Base-by-base conservation (phyloP, 2,113 vertebrate species). In the Semicossyphus pulcher region DNA sequence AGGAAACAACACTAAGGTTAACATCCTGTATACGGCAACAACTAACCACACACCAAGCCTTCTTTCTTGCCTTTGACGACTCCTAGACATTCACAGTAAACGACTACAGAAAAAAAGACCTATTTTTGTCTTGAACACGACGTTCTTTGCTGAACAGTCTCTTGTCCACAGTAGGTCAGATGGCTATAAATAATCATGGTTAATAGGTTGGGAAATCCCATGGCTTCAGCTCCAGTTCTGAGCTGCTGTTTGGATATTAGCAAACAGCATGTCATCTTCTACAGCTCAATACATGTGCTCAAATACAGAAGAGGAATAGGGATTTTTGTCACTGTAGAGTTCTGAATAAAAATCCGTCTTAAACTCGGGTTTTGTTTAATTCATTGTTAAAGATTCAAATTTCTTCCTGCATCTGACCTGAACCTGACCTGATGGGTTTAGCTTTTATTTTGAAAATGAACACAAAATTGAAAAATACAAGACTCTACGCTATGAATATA, bases 201-300 rank as follows among this genome's bases (percentile, higher is more conserved):
- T 86, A 86, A 88, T 89, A 85, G 83, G 84, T 48, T 89, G 77
- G 63, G 76, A 87, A 87, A 81, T 89, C 86, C 86, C 86, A 78
- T 26, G 77, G 81, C 79, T 53, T 63, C 66, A 86, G 86, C 58
- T 87, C 87, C 63, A 92, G 61, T 84, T 92, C 78, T 80, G 53
- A 78, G 76, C 53, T 29, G 44, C 74, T 60, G 39, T 72, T 44
- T 58, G 73, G 69, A 71, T 80, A 65, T 62, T 59, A 76, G 66
- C 49, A 41, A 64, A 32, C 67, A 76, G 41, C 45, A 71, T 18
- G 56, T 21, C 6, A 23, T 28, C 53, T 71, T 59, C 26, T 63
- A 37, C 31, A 61, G 37, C 57, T 58, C 16, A 31, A 49, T 48
- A 47, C 20, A 23, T 21, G 39, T 5, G 9, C 4, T 29, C 9